Evolutionary conservation across 2,888 invertebrate genomes (phyloP).

Genomic region (Globia sparganii): DNA sequence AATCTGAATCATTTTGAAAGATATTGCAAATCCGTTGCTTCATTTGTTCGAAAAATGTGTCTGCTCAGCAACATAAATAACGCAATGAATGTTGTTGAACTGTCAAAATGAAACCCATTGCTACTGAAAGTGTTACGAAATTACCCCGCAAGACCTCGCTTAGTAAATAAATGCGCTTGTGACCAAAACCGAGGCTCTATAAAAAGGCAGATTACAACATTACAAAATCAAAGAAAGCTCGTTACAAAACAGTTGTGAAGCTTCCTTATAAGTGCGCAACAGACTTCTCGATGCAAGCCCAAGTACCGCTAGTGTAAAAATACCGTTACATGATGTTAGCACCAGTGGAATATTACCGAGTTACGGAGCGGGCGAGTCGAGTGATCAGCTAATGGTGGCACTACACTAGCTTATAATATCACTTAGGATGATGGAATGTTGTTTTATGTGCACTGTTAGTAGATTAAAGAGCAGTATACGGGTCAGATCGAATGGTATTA

Average conservation of each 20-base stretch:
- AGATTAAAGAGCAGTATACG: slow-evolving; percentile 11
- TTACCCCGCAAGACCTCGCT: too few relatives aligned
- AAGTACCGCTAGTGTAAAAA: slow-evolving; percentile 52
- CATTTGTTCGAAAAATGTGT: neutral
- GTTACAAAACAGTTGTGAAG: neutral
- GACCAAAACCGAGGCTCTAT: neutral
- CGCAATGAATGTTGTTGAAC: too few relatives aligned
- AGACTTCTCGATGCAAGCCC: slow-evolving; percentile 32
- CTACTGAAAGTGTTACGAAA: neutral
- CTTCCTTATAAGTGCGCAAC: slow-evolving; percentile 34
- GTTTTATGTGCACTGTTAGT: slow-evolving; percentile 16
- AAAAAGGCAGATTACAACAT: neutral
- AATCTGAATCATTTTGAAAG: neutral
- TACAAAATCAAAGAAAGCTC: slow-evolving; percentile 14
- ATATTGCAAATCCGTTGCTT: neutral
- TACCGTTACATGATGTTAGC: slow-evolving; percentile 50
- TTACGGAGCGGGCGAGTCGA: slow-evolving; percentile 6
- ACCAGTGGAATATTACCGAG: slow-evolving; percentile 33
- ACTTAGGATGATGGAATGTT: slow-evolving; percentile 16
- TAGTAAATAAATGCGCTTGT: neutral
- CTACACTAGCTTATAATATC: slow-evolving; percentile 26
- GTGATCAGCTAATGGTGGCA: slow-evolving; percentile 51
- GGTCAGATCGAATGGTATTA: slow-evolving; percentile 10
- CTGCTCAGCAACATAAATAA: neutral
- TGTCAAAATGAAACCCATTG: neutral